Evolutionary conservation across 2,888 invertebrate species (phyloP), one percentile per base, ranked within the genome.

Genomic region (Euplagia quadripunctaria): DNA sequence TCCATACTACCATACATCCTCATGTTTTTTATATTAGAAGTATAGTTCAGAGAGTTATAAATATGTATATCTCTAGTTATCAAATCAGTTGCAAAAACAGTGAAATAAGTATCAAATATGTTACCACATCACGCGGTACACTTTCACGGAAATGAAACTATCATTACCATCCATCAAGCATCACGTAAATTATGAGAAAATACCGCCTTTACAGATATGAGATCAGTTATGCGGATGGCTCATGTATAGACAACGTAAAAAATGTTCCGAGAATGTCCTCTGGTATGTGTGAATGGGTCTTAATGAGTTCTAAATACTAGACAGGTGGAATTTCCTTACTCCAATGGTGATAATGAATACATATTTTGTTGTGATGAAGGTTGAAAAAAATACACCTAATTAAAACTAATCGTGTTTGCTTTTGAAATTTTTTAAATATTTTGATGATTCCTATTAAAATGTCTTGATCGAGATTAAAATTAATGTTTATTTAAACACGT

Each of bases 211-310:
- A 74, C 51, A 72, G 64, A 72, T 74, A 71, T 73, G 72, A 78
- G 78, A 80, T 82, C 64, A 64, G 75, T 71, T 73, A 82, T 82
- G 77, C 79, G 85, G 77, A 80, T 82, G 70, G 72, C 6, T 83
- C 77, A 78, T 77, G 74, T 73, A 64, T 67, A 76, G 52, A 64
- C 73, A 58, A 73, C 68, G 73, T 79, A 79, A 81, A 82, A 82
- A 80, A 79, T 76, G 73, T 82, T 73, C 70, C 68, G 71, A 78
- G 82, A 78, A 84, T 76, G 68, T 68, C 66, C 79, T 17, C 61
- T 68, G 86, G 87, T 80, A 87, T 87, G 86, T 88, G 82, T 89
- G 87, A 88, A 89, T 89, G 83, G 88, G 78, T 79, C 76, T 85
- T 88, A 89, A 85, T 87, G 87, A 86, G 86, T 82, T 86, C 86